These are phyloP conservation scores for Dasyornis broadbenti DNA, from an alignment of 2,113 vertebrate species.

Conservation along the genomic window DNA sequence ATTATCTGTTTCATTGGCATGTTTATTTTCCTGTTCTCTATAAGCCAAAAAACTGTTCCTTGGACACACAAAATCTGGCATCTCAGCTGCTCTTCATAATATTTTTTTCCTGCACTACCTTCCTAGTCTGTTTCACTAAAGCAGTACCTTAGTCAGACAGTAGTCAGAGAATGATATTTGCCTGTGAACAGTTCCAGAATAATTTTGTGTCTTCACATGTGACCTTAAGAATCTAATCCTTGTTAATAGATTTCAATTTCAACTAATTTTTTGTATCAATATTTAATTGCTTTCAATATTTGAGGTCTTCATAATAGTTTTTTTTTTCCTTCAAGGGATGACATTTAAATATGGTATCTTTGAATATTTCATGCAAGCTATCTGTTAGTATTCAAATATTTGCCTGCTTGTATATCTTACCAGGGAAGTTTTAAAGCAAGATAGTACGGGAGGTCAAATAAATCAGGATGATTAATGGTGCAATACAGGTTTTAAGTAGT, in stretches of 20 bases:
- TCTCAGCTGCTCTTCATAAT: background rate
- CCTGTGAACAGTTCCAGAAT: background rate
- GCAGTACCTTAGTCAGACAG: background rate
- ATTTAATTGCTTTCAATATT: background rate
- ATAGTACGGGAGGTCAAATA: background rate
- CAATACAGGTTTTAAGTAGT: background rate
- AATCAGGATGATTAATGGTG: background rate
- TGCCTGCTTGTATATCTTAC: background rate
- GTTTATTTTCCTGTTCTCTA: background rate
- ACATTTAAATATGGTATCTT: background rate
- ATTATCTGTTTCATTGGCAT: background rate
- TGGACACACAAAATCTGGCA: background rate
- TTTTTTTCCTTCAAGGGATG: background rate
- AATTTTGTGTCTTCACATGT: background rate
- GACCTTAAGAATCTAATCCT: background rate
- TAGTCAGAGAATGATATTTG: background rate
- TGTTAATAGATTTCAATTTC: background rate
- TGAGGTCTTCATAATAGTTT: background rate
- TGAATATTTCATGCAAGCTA: background rate
- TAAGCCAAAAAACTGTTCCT: background rate
- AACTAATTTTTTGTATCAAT: background rate
- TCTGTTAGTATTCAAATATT: background rate
- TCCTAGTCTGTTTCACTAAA: background rate
- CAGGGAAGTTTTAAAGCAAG: background rate
- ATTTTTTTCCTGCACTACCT: background rate